phyloP scores from a whole-genome alignment of 2,888 invertebrate genomes.

The Noctua pronuba region DNA sequence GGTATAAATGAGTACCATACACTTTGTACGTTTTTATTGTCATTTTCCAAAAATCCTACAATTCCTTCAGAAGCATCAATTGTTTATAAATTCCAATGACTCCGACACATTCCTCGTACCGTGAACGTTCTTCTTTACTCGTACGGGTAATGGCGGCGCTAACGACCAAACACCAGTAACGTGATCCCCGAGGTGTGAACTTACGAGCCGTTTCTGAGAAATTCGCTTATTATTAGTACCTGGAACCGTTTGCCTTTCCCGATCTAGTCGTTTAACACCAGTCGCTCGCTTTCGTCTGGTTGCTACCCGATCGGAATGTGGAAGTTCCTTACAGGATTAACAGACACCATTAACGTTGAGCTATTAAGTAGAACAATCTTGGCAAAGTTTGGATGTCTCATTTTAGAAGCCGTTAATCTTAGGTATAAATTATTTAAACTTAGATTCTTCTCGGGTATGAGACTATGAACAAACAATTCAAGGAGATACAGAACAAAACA shows the following conservation, averaged over 20 bases:
- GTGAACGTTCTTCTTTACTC: conserved; percentile 61
- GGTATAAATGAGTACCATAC: not conserved
- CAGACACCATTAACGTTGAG: conserved; percentile 51
- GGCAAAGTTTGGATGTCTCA: conserved; percentile 50
- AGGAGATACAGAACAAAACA: conserved; percentile 13
- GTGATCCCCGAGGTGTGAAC: conserved; percentile 76
- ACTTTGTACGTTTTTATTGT: conserved; percentile 8
- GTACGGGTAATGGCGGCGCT: conserved; percentile 66
- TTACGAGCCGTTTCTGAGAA: conserved; percentile 70
- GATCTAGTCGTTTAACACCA: conserved; percentile 66
- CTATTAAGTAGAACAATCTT: conserved; percentile 53
- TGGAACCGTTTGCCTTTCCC: conserved; percentile 71
- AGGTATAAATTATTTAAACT: conserved; percentile 35
- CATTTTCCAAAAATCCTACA: conserved; percentile 10
- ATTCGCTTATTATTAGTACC: conserved; percentile 75
- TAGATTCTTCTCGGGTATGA: conserved; percentile 1
- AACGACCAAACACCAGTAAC: conserved; percentile 73
- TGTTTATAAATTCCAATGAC: conserved; percentile 48
- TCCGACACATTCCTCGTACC: conserved; percentile 56
- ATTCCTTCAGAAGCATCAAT: conserved; percentile 19
- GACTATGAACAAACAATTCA: conserved; percentile 18
- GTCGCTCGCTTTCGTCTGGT: conserved; percentile 48
- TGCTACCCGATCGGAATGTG: conserved; percentile 56
- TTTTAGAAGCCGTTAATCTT: conserved; percentile 40
- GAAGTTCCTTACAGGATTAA: conserved; percentile 51